Evolutionary conservation across 2,888 invertebrate genomes (phyloP).

Genomic region (Pseudeuparius sepicola): DNA sequence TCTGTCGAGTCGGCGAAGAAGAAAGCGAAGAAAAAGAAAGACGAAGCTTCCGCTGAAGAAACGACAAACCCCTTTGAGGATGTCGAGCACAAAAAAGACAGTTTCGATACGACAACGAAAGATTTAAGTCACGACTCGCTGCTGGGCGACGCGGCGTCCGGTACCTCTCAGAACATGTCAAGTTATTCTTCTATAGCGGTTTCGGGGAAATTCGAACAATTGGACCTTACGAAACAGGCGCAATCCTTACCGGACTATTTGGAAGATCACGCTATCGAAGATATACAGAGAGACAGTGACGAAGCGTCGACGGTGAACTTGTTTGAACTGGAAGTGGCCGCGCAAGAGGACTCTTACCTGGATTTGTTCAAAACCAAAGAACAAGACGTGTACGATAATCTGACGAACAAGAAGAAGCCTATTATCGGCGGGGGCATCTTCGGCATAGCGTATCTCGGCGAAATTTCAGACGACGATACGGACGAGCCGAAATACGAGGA

Average conservation of each 20-base stretch:
- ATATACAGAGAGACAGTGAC: slow-evolving; percentile 15
- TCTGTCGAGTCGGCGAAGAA: neutral
- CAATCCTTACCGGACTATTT: slow-evolving; percentile 8
- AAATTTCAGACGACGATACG: slow-evolving; percentile 14
- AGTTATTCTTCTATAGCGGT: slow-evolving; percentile 20
- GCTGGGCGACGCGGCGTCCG: too few relatives aligned
- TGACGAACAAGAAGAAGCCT: slow-evolving; percentile 17
- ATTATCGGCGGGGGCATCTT: slow-evolving; percentile 5
- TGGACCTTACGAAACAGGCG: slow-evolving; percentile 20
- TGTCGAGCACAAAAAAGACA: neutral
- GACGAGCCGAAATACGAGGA: slow-evolving; percentile 4
- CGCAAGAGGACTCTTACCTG: slow-evolving; percentile 22
- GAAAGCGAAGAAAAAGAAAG: slow-evolving; percentile 1
- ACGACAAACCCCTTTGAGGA: neutral
- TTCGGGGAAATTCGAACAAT: slow-evolving; percentile 21
- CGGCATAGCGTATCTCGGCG: slow-evolving; percentile 18
- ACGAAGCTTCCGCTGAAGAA: neutral
- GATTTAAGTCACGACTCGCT: too few relatives aligned
- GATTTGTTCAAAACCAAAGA: slow-evolving; percentile 23
- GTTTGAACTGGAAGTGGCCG: slow-evolving; percentile 21
- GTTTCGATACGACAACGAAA: neutral
- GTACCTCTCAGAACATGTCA: too few relatives aligned
- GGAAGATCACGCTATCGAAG: slow-evolving; percentile 17
- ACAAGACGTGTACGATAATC: slow-evolving; percentile 26
- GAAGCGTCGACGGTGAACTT: slow-evolving; percentile 23